Evolutionary conservation across 2,888 invertebrate genomes (phyloP).

Genomic region (Drosophila neonasuta): DNA sequence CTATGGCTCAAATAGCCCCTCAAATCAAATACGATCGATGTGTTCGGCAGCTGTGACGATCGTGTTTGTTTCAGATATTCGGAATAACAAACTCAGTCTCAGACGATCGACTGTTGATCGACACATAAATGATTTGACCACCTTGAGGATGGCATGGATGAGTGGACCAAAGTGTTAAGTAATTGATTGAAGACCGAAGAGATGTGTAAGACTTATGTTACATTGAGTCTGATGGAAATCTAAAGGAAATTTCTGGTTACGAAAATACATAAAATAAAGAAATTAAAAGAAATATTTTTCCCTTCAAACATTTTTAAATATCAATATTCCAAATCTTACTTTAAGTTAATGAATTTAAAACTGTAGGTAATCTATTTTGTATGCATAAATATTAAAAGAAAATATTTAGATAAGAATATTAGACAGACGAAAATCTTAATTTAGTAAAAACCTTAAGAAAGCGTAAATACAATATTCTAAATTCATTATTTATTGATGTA

Average conservation of each 20-base stretch:
- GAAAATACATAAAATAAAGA: neutral
- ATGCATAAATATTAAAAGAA: too few relatives aligned
- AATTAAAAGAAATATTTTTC: neutral
- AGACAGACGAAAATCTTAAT: too few relatives aligned
- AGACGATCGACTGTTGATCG: neutral
- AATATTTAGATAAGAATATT: too few relatives aligned
- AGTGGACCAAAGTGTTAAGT: conserved; percentile 4
- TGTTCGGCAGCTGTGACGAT: conserved; percentile 45
- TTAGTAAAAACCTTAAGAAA: too few relatives aligned
- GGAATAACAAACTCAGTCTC: neutral
- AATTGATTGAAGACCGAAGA: neutral
- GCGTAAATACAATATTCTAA: too few relatives aligned
- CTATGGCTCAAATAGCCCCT: conserved; percentile 44
- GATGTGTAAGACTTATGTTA: neutral
- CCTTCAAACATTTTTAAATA: too few relatives aligned
- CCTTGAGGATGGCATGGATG: conserved; percentile 15
- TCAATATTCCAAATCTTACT: too few relatives aligned
- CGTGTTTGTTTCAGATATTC: conserved; percentile 32
- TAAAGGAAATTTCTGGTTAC: neutral
- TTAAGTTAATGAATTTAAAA: too few relatives aligned
- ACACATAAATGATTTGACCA: conserved; percentile 1
- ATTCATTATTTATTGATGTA: too few relatives aligned
- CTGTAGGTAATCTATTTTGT: too few relatives aligned
- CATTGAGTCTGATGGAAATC: neutral
- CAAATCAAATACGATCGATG: conserved; percentile 46